phyloP scores from a whole-genome alignment of 2,113 vertebrate species.

The Puma concolor region DNA sequence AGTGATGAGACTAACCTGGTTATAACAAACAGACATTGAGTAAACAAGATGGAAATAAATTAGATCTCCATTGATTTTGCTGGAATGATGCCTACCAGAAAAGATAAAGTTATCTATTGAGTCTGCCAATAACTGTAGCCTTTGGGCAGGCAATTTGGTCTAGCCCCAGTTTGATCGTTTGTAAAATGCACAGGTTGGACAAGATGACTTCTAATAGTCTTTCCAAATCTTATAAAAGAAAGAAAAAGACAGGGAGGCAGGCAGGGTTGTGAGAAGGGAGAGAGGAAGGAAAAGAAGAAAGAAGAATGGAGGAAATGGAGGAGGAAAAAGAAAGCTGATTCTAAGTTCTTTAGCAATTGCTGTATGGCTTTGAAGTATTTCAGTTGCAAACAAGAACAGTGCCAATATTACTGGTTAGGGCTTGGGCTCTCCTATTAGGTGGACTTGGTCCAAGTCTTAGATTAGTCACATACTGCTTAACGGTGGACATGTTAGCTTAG shows the following conservation, averaged over 20 bases:
- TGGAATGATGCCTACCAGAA: constrained; percentile 37
- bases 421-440: background rate
- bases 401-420: background rate
- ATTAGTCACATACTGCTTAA: constrained; percentile 12
- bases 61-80: constrained; percentile 56
- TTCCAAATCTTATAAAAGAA: constrained; percentile 22
- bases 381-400: background rate
- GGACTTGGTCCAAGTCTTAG: background rate
- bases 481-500: constrained; percentile 7
- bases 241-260: background rate
- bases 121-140: constrained; percentile 39
- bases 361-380: constrained; percentile 10
- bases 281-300: background rate
- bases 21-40: constrained; percentile 38
- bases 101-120: constrained; percentile 41
- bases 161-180: constrained; percentile 31
- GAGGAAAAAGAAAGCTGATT: background rate
- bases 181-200: constrained; percentile 38
- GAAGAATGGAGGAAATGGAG: background rate
- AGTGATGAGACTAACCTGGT: constrained; percentile 44
- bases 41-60: constrained; percentile 58
- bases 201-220: constrained; percentile 23
- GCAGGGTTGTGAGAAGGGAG: background rate
- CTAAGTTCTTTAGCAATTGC: background rate
- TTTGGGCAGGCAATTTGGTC: constrained; percentile 7